Evolutionary conservation across 2,113 vertebrate genomes (phyloP), one percentile per base, ranked within the genome.

Genomic region (Hippocampus abdominalis): DNA sequence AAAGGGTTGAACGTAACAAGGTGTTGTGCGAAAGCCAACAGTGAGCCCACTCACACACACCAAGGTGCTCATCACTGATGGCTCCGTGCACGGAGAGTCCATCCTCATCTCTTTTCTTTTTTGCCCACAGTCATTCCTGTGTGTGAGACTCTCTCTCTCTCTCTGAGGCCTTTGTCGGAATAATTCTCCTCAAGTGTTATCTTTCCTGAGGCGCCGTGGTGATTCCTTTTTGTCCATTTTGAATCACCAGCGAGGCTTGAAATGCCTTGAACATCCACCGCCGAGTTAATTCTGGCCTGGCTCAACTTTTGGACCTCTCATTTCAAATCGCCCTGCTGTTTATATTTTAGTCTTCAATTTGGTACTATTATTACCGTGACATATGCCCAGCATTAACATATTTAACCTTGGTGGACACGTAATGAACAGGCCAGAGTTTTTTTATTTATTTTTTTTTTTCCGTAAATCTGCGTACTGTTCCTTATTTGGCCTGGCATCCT

Each of bases 121-220:
- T 83, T 48, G 73, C 86, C 85, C 29, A 64, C 64, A 81, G 83
- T 86, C 71, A 72, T 87, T 81, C 72, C 57, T 32, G 27, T 32
- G 57, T 71, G 78, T 70, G 76, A 78, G 62, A 81, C 57, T 70
- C 12, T 44, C 32, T 13, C 54, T 85, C 76, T 81, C 68, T 86
- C 76, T 81, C 64, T 63, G 40, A 82, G 79, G 68, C 86, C 85
- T 84, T 86, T 53, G 77, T 89, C 74, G 60, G 75, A 89, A 87
- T 89, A 78, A 82, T 85, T 88, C 86, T 89, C 73, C 78, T 90
- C 72, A 84, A 88, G 87, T 86, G 83, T 85, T 86, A 81, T 87
- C 56, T 64, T 81, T 81, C 87, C 76, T 72, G 42, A 84, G 85
- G 84, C 23, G 53, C 78, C 57, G 27, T 3, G 59, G 25, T 74